phyloP scores from a whole-genome alignment of 2,797 vertebrate genomes.

The Cephalopachus bancanus region DNA sequence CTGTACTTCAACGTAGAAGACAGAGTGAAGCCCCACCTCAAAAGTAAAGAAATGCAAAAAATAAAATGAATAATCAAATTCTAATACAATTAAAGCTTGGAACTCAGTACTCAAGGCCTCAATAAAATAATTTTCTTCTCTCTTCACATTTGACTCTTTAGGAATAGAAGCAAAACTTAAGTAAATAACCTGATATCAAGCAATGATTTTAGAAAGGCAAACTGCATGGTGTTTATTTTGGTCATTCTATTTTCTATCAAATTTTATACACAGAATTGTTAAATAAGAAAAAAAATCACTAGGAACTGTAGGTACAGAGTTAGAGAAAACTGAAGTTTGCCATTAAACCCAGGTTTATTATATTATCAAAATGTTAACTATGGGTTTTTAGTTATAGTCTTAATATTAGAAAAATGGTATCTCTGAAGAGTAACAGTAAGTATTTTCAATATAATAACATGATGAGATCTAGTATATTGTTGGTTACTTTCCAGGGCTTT shows the following conservation, averaged over 20 bases:
- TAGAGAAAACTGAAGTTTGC: slow-evolving; percentile 1
- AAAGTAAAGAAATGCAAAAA: too few species aligned
- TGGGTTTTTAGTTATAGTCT: not conserved
- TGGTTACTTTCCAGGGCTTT: not conserved
- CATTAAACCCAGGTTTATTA: not conserved
- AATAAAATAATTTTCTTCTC: not conserved
- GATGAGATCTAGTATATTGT: not conserved
- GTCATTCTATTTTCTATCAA: not conserved
- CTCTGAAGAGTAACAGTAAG: not conserved
- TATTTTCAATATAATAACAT: not conserved
- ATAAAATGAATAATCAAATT: not conserved
- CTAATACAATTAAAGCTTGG: slow-evolving; percentile 25
- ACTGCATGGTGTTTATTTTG: not conserved
- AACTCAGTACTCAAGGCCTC: slow-evolving; percentile 44
- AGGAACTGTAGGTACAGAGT: not conserved
- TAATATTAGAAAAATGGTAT: slow-evolving; percentile 5
- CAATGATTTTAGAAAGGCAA: slow-evolving; percentile 29
- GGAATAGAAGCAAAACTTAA: slow-evolving; percentile 16
- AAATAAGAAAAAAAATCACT: slow-evolving; percentile 43
- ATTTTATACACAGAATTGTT: not conserved
- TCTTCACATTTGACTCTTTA: not conserved
- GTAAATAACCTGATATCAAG: not conserved
- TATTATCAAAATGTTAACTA: slow-evolving; percentile 4
- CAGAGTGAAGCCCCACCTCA: too few species aligned
- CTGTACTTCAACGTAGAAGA: too few species aligned